Percentiles rank a stretch among this genome's conserved stretches.
These are phyloP conservation scores for Eupithecia insigniata DNA, from an alignment of 2,888 invertebrate genomes.

Conservation along the genomic window DNA sequence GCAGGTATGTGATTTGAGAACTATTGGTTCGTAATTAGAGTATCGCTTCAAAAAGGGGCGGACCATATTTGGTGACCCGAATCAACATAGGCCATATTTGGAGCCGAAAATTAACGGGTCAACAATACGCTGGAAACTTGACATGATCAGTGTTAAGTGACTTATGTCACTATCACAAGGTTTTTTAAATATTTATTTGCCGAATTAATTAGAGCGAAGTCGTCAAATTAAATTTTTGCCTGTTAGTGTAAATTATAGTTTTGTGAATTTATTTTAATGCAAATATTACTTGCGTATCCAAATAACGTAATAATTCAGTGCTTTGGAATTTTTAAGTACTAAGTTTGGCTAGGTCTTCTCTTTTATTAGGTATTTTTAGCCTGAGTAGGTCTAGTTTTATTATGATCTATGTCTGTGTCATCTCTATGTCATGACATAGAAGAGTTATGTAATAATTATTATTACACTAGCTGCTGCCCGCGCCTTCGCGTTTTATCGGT, in stretches of 20 bases:
- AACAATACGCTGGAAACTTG: conserved; percentile 39
- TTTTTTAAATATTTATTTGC: conserved; percentile 17
- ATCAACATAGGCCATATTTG: conserved; percentile 69
- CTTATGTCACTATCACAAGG: conserved; percentile 42
- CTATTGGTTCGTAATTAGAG: conserved; percentile 59
- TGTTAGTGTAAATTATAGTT: neutral
- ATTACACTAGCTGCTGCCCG: too few relatives aligned
- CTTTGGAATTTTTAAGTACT: neutral
- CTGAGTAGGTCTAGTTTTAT: too few relatives aligned
- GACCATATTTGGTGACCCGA: conserved; percentile 65
- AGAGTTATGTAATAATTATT: too few relatives aligned
- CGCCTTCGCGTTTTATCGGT: too few relatives aligned
- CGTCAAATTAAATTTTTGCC: neutral
- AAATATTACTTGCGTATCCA: neutral
- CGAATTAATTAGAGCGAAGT: neutral
- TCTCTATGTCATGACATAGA: too few relatives aligned
- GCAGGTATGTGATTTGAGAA: neutral
- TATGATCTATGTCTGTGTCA: too few relatives aligned
- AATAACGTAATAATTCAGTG: neutral
- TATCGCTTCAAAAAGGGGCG: conserved; percentile 64
- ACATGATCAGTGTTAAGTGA: conserved; percentile 44
- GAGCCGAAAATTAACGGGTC: conserved; percentile 60
- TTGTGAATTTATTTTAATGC: neutral
- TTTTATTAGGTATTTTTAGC: too few relatives aligned
- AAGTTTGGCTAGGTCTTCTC: too few relatives aligned